Evolutionary conservation across 2,888 invertebrate genomes (phyloP).

Genomic region (Kryphioiulus occultus): DNA sequence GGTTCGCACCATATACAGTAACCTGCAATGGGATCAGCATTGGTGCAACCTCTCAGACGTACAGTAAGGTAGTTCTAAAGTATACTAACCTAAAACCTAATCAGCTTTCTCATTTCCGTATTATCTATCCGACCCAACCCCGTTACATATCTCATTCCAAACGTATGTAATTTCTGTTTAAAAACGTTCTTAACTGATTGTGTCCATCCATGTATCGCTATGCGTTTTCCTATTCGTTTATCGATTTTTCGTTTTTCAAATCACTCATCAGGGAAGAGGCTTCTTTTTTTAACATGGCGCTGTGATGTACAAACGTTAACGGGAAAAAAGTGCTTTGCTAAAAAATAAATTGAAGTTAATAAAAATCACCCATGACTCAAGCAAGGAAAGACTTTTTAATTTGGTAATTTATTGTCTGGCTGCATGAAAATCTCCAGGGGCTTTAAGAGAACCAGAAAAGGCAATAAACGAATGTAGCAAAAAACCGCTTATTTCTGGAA

Average conservation of each 20-base stretch:
- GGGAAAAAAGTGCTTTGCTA: conserved; percentile 14
- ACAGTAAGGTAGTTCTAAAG: not conserved
- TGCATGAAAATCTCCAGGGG: not conserved
- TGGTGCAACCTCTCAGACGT: not conserved
- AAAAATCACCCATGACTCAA: not conserved
- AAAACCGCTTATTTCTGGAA: conserved; percentile 15
- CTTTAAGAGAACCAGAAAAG: not conserved
- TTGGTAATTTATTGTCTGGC: not conserved
- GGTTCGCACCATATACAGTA: not conserved
- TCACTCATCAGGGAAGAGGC: not conserved
- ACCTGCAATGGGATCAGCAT: not conserved
- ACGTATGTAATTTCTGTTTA: not conserved
- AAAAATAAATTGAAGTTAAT: conserved; percentile 2
- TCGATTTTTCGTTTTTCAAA: not conserved
- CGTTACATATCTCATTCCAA: conserved; percentile 29
- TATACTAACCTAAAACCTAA: not conserved
- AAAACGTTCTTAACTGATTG: not conserved
- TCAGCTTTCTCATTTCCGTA: conserved; percentile 2
- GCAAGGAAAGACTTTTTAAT: not conserved
- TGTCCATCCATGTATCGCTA: not conserved
- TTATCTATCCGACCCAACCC: not conserved
- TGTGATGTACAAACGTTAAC: conserved; percentile 12
- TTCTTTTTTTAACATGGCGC: not conserved
- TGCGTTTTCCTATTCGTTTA: not conserved
- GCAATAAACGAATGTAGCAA: not conserved